These are phyloP conservation scores for Caloenas nicobarica DNA, from an alignment of 2,113 vertebrate species.

Conservation along the genomic window DNA sequence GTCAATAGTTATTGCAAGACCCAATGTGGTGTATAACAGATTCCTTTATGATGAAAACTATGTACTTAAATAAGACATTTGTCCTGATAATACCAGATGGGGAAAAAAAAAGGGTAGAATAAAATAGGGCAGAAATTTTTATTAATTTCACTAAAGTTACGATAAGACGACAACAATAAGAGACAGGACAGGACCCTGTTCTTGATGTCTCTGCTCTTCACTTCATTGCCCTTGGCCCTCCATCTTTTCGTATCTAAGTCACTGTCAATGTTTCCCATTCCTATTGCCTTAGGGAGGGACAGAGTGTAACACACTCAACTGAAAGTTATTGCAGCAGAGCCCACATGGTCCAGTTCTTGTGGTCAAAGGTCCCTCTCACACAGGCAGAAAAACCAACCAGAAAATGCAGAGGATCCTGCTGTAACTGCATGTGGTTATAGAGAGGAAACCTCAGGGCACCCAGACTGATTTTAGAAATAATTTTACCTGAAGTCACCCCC, in stretches of 20 bases:
- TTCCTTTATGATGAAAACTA: neutral
- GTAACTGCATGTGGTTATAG: rapidly evolving
- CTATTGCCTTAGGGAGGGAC: neutral
- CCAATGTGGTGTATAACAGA: neutral
- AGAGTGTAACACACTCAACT: neutral
- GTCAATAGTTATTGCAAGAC: neutral
- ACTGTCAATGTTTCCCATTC: neutral
- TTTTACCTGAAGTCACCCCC: neutral
- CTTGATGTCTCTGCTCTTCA: neutral
- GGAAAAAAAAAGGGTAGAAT: neutral
- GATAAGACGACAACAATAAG: neutral
- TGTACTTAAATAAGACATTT: neutral
- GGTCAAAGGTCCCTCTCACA: neutral
- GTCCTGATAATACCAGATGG: neutral
- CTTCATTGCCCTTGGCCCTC: neutral
- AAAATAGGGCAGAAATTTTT: neutral
- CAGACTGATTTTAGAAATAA: neutral
- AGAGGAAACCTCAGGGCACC: neutral
- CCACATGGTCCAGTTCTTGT: neutral
- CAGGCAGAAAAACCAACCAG: neutral
- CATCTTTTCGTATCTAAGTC: neutral
- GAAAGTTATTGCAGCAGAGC: neutral
- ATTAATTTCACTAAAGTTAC: neutral
- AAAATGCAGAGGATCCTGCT: neutral
- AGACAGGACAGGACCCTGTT: neutral